Base-by-base conservation (phyloP, 2,888 invertebrate species). In the Nycteola revayana region DNA sequence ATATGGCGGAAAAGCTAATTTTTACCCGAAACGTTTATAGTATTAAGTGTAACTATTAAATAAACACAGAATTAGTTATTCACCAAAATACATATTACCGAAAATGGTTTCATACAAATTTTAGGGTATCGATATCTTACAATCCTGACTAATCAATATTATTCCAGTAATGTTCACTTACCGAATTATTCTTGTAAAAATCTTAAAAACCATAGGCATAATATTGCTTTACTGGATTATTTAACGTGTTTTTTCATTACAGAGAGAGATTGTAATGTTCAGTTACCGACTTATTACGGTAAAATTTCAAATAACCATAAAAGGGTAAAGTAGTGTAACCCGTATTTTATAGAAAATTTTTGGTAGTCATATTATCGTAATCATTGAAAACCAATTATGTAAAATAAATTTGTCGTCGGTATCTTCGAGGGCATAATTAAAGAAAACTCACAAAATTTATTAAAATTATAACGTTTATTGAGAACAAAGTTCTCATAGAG, bases 201-300 rank as follows among this genome's bases (percentile, higher is more conserved):
- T 18, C 7, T 20, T 20, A 28, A 28, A 28, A 20, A 24, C 2
- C 24, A 24, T 7, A 24, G 24, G n/a, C 24, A 24, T 24, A 24
- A 24, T 24, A 25, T 26, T 32, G 11, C 10, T 34, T 34, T 28
- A 34, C 25, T 25, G 25, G 28, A 21, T 34, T 34, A 28, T 34
- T 14, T 10, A 18, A 34, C 28, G 28, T 34, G 10, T 34, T 24
- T 34, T 34, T 28, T 24, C 23, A 25, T 34, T 28, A 28, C 20
- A 28, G 9, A 28, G 25, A 7, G 1, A 28, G 28, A 28, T 30
- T 36, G 30, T 36, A 36, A 30, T 26, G 14, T 30, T 30, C 36
- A 35, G 25, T 35, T 35, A 35, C 29, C 29, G 25, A 35, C 35
- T 29, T 35, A 29, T 29, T 29, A 3, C 24, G 24, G 34, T 34